These are phyloP conservation scores for Microtus pennsylvanicus DNA, from an alignment of 2,113 vertebrate genomes.

Conservation along the genomic window DNA sequence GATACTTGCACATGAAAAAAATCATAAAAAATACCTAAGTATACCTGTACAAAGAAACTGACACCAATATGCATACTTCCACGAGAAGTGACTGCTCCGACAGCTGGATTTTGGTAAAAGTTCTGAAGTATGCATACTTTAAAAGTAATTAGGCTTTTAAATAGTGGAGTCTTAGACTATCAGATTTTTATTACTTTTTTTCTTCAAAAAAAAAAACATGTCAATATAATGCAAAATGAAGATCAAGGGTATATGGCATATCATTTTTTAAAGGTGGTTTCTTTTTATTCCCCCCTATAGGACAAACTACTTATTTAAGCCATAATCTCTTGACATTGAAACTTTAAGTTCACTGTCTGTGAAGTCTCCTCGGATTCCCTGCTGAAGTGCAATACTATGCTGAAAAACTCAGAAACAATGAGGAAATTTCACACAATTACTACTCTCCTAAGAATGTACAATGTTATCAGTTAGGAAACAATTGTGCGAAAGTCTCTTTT, in stretches of 20 bases:
- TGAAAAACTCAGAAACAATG: conserved; percentile 86
- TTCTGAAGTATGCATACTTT: conserved; percentile 86
- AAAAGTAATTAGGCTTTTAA: conserved; percentile 89
- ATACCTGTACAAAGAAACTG: conserved; percentile 89
- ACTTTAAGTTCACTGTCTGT: conserved; percentile 84
- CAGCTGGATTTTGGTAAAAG: conserved; percentile 88
- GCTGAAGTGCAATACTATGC: conserved; percentile 87
- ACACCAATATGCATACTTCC: conserved; percentile 86
- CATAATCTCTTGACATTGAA: conserved; percentile 84
- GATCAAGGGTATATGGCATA: conserved; percentile 84
- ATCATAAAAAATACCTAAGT: conserved; percentile 89
- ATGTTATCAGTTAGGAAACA: conserved; percentile 87
- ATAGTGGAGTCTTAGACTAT: conserved; percentile 88
- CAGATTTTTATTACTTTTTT: conserved; percentile 83
- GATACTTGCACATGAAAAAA: conserved; percentile 85
- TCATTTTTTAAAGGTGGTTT: conserved; percentile 81
- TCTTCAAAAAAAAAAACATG: conserved; percentile 81
- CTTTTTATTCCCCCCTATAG: conserved; percentile 70
- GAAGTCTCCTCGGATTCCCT: conserved; percentile 86
- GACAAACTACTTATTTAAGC: conserved; percentile 84
- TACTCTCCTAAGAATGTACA: conserved; percentile 87
- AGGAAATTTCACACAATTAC: conserved; percentile 86
- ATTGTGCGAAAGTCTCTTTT: conserved; percentile 85
- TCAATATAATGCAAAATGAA: conserved; percentile 86
- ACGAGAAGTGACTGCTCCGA: conserved; percentile 86